Evolutionary conservation across 1,140 invertebrate species (phyloP), one percentile per base, ranked within the genome.

Genomic region (Zaprionus capensis): DNA sequence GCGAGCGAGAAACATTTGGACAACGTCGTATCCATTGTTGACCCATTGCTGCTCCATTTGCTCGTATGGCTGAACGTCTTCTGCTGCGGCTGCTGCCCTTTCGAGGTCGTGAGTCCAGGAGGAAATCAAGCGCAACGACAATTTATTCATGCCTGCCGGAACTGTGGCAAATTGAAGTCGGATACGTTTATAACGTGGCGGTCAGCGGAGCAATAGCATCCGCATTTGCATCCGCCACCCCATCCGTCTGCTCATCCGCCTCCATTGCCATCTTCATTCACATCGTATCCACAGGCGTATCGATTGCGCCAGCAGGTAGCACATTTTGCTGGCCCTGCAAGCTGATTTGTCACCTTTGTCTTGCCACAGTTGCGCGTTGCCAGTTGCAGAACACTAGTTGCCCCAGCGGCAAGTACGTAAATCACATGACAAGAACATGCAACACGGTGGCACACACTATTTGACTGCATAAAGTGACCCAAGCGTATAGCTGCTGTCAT

Each of bases 41-140:
- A 51, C 46, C 22, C 64, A 67, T 67, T 67, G 65, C 53, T 64
- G 53, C 53, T 56, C 26, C 56, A 20, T 20, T 58, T 34, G 28
- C 56, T 58, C 28, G 22, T 22, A 28, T 26, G 44, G 20, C 22
- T 17, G 51, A 46, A 15, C n/a, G 41, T 12, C 41, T 41, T 34
- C 34, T 17, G 28, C 28, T 28, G 14, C 17, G 12, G 22, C 15
- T 55, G 28, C 24, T 71, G 38, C 38, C 38, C 14, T 41, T 15
- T 46, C 41, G 41, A 46, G 41, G 41, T 46, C 41, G n/a, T 44
- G 41, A 5, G 78, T 88, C 85, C 81, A 55, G 57, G 71, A 82
- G 85, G 86, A 90, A 90, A 90, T 90, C 85, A 90, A 74, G 65
- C 72, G 70, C 75, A 80, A 78, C 77, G 69, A 77, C 71, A 79